These are phyloP conservation scores for Calephelis perditalis DNA, from an alignment of 2,888 invertebrate species.

Conservation along the genomic window DNA sequence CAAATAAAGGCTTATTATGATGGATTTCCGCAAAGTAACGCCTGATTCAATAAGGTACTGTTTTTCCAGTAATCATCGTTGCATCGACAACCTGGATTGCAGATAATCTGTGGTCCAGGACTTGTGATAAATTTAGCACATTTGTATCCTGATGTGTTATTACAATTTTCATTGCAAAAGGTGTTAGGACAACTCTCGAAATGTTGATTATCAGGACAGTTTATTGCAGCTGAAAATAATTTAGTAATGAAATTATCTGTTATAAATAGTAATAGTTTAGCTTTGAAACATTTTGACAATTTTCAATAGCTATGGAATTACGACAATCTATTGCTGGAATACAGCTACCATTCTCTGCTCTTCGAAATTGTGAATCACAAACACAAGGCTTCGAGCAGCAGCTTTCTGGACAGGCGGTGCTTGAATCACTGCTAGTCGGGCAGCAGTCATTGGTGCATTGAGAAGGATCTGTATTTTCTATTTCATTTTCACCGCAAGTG, in stretches of 20 bases:
- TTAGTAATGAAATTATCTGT: too few species aligned
- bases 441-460: neutral
- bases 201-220: conserved; percentile 37
- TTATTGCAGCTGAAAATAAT: too few species aligned
- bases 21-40: too few species aligned
- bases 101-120: conserved; percentile 32
- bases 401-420: neutral
- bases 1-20: too few species aligned
- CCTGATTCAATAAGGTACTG: too few species aligned
- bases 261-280: too few species aligned
- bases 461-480: neutral
- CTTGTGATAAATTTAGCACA: conserved; percentile 35
- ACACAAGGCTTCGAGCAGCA: neutral
- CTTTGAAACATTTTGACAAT: too few species aligned
- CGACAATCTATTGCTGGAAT: conserved; percentile 10
- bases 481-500: neutral
- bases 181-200: conserved; percentile 39
- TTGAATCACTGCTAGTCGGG: neutral
- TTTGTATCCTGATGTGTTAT: conserved; percentile 35
- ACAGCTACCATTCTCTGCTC: conserved; percentile 4
- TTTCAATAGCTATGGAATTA: conserved; percentile 2
- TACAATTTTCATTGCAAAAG: conserved; percentile 43
- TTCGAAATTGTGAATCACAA: neutral
- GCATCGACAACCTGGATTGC: conserved; percentile 41
- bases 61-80: conserved; percentile 38